Evolutionary conservation across 2,888 invertebrate genomes (phyloP).

Genomic region (Caenorhabditis sulstoni): DNA sequence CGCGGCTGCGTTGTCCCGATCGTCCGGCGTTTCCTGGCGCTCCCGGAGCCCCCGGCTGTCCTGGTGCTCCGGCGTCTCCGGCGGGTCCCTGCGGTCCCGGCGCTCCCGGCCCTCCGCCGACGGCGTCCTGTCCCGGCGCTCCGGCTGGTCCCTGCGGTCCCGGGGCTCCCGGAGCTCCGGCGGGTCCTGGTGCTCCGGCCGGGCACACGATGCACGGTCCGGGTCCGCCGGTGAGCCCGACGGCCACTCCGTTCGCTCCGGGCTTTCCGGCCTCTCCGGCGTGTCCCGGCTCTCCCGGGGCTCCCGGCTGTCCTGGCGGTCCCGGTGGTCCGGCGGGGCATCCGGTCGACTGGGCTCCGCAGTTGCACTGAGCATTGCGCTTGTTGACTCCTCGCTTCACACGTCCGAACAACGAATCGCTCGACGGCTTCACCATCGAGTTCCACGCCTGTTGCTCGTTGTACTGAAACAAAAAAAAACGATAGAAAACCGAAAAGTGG

Average conservation of each 20-base stretch:
- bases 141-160: slow-evolving; percentile 64
- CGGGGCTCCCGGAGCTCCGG: slow-evolving; percentile 61
- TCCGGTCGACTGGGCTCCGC: slow-evolving; percentile 51
- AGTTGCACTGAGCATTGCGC: slow-evolving; percentile 50
- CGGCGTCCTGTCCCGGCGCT: slow-evolving; percentile 51
- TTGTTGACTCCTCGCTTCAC: slow-evolving; percentile 36
- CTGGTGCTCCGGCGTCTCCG: slow-evolving; percentile 56
- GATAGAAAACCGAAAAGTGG: no score
- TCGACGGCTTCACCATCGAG: slow-evolving; percentile 34
- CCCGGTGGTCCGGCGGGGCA: slow-evolving; percentile 68
- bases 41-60: slow-evolving; percentile 52
- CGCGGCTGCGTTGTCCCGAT: slow-evolving; percentile 42
- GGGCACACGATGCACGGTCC: slow-evolving; percentile 60
- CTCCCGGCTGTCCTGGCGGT: slow-evolving; percentile 60
- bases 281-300: slow-evolving; percentile 36
- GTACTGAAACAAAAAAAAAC: slow-evolving; percentile 13
- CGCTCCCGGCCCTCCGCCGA: slow-evolving; percentile 51
- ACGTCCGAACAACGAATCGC: slow-evolving; percentile 23
- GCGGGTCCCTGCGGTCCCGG: slow-evolving; percentile 49
- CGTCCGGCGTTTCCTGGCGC: slow-evolving; percentile 46
- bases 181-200: slow-evolving; percentile 65
- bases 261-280: slow-evolving; percentile 44
- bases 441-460: slow-evolving; percentile 43
- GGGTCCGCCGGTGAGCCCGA: slow-evolving; percentile 66
- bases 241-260: slow-evolving; percentile 53